Conservation (phyloP, 2,113 vertebrate genomes). For the Galemys pyrenaicus region DNA sequence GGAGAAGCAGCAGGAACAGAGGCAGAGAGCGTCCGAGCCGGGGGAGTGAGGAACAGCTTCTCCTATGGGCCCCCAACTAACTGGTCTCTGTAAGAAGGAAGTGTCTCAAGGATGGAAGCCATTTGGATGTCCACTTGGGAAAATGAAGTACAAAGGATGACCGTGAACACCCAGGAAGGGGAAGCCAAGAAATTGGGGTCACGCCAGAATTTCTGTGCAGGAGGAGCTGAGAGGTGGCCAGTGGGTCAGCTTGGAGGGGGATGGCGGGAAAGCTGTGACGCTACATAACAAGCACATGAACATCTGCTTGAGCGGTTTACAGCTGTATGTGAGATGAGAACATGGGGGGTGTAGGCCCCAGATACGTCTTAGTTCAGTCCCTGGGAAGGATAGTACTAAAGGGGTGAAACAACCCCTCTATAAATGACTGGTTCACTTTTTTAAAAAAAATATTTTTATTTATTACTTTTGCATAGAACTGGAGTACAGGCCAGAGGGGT, state of each 20-base stretch:
- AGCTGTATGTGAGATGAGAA: not conserved
- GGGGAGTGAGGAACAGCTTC: too few species aligned
- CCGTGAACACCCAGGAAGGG: not conserved
- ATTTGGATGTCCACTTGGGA: not conserved
- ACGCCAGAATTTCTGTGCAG: not conserved
- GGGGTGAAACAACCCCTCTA: not conserved
- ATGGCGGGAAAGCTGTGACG: accelerated
- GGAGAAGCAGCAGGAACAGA: accelerated
- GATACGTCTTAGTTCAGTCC: not conserved
- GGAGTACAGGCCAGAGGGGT: too few species aligned
- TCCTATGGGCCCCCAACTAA: not conserved
- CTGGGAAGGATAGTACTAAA: not conserved
- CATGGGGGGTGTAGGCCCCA: accelerated
- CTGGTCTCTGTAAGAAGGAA: not conserved
- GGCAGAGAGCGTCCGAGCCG: not conserved
- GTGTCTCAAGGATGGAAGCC: too few species aligned
- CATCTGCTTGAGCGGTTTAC: not conserved
- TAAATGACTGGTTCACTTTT: not conserved
- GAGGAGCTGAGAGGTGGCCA: not conserved
- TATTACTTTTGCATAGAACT: too few species aligned
- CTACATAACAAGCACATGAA: accelerated
- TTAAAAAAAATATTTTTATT: too few species aligned
- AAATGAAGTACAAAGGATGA: not conserved
- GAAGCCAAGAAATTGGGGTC: not conserved
- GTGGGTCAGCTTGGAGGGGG: not conserved